Evolutionary conservation across 2,113 vertebrate genomes (phyloP).

Genomic region (Typhlomys cinereus): DNA sequence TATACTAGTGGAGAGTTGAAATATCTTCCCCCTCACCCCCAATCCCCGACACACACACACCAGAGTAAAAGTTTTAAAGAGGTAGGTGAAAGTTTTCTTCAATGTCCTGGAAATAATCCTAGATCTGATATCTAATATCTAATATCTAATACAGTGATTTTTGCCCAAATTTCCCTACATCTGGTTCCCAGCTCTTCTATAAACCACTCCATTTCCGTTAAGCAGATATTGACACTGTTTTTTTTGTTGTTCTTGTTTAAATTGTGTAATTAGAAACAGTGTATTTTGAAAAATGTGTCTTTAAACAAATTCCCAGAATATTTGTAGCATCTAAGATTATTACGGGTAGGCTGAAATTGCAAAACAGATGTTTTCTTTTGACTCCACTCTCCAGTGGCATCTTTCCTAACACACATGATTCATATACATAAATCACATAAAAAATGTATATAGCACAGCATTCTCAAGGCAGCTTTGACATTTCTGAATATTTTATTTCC

Average conservation of each 20-base stretch:
- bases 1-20: constrained; percentile 11
- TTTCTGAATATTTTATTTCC: constrained; percentile 88
- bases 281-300: constrained; percentile 73
- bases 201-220: not conserved
- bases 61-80: not conserved
- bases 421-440: constrained; percentile 83
- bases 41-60: not conserved
- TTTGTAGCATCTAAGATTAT: constrained; percentile 83
- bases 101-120: not conserved
- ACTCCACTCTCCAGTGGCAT: constrained; percentile 80
- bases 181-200: not conserved
- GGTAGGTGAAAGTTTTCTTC: constrained; percentile 6
- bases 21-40: not conserved
- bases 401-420: constrained; percentile 74
- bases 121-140: constrained; percentile 14
- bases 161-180: not conserved
- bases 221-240: not conserved
- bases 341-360: constrained; percentile 81
- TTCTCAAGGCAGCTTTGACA: constrained; percentile 83
- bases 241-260: constrained; percentile 50
- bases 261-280: constrained; percentile 76
- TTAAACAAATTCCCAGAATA: constrained; percentile 82
- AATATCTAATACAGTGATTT: not conserved
- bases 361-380: constrained; percentile 77
- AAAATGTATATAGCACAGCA: constrained; percentile 86